These are phyloP conservation scores for Drosophila santomea DNA, from an alignment of 1,140 invertebrate species.

Conservation along the genomic window DNA sequence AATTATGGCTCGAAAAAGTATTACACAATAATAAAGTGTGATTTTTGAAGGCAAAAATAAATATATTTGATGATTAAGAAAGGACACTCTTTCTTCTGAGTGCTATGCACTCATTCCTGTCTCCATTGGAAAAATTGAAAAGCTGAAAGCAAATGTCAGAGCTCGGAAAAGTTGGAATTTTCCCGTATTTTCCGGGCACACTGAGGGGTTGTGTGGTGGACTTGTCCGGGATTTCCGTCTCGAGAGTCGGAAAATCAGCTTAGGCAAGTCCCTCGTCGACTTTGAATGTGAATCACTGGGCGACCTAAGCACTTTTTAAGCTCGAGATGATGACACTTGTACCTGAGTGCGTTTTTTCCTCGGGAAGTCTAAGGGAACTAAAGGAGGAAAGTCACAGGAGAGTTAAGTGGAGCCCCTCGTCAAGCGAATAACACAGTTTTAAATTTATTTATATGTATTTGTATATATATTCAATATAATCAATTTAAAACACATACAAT, in stretches of 20 bases:
- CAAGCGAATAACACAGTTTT: constrained; percentile 34
- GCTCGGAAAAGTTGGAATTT: constrained; percentile 53
- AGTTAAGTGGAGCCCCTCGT: neutral
- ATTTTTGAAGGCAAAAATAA: too few species aligned
- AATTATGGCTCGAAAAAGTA: too few species aligned
- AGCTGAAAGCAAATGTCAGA: constrained; percentile 73
- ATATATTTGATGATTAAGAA: too few species aligned
- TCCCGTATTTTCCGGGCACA: constrained; percentile 7
- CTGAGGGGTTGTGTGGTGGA: neutral
- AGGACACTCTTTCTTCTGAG: neutral
- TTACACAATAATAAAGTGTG: too few species aligned
- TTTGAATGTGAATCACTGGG: constrained; percentile 47
- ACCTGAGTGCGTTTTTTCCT: constrained; percentile 16
- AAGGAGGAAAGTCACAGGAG: neutral
- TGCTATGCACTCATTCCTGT: constrained; percentile 5
- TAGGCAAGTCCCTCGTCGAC: constrained; percentile 43
- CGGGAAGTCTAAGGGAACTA: constrained; percentile 2
- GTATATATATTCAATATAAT: constrained; percentile 83
- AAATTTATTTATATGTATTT: constrained; percentile 72
- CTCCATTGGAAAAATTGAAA: constrained; percentile 5
- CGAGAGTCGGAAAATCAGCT: constrained; percentile 66
- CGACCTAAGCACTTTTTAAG: constrained; percentile 48
- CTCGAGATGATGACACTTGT: constrained; percentile 66
- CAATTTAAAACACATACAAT: constrained; percentile 83
- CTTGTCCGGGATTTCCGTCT: constrained; percentile 29